These are phyloP conservation scores for Diorhabda elongata DNA, from an alignment of 1,140 invertebrate species.

Conservation along the genomic window DNA sequence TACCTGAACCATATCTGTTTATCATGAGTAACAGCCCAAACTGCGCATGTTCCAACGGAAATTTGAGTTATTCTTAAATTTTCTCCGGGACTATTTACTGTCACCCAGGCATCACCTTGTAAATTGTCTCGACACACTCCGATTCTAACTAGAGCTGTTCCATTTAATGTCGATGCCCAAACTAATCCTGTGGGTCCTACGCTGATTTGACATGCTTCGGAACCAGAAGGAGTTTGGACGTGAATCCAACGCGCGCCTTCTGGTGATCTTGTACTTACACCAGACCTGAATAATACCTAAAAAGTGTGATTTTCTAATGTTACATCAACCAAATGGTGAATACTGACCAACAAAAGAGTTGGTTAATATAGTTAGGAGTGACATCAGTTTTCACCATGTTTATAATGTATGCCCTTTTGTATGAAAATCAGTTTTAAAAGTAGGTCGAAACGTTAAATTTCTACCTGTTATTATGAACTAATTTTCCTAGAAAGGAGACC, in stretches of 20 bases:
- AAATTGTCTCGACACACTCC: constrained; percentile 48
- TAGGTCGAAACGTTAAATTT: too few species aligned
- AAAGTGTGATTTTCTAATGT: constrained; percentile 5
- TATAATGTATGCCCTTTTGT: too few species aligned
- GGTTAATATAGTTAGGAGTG: too few species aligned
- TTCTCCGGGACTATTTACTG: constrained; percentile 70
- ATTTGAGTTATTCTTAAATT: constrained; percentile 68
- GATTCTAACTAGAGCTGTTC: constrained; percentile 72
- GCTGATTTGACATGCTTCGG: constrained; percentile 78
- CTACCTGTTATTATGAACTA: too few species aligned
- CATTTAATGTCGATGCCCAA: constrained; percentile 80
- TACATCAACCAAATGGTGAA: too few species aligned
- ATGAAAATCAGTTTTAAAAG: too few species aligned
- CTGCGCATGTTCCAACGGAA: constrained; percentile 76
- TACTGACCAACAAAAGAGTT: too few species aligned
- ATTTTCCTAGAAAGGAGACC: too few species aligned
- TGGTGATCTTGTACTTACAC: constrained; percentile 72
- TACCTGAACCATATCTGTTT: constrained; percentile 86
- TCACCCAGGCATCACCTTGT: constrained; percentile 70
- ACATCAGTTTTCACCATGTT: too few species aligned
- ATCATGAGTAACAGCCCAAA: constrained; percentile 84
- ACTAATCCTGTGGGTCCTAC: constrained; percentile 78
- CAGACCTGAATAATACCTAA: constrained; percentile 77
- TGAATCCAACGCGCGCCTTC: constrained; percentile 81
- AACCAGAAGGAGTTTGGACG: constrained; percentile 66